Conservation (phyloP, 2,113 vertebrate species). For the Hemibagrus wyckioides region DNA sequence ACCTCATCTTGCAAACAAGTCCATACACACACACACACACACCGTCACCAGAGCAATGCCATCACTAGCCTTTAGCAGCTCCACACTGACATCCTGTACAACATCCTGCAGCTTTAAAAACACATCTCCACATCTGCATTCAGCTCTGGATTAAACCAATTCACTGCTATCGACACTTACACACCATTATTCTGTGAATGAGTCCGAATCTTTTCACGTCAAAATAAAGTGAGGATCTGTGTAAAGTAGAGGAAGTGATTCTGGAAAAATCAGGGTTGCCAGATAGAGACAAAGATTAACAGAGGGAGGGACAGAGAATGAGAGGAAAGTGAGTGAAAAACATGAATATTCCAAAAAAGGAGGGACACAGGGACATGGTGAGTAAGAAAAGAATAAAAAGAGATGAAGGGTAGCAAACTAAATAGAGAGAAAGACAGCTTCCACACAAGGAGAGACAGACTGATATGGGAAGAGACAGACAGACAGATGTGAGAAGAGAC, state of each 20-base stretch:
- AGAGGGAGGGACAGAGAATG: neutral
- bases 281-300: neutral
- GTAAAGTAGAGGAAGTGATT: neutral
- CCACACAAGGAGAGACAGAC: neutral
- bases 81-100: neutral
- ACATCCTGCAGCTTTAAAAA: neutral
- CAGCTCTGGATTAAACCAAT: too few species aligned
- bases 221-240: neutral
- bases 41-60: neutral
- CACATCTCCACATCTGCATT: neutral
- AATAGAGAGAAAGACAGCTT: neutral
- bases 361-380: neutral
- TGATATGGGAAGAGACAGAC: neutral
- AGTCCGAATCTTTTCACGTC: neutral
- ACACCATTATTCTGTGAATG: neutral
- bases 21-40: constrained; percentile 3
- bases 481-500: neutral
- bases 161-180: too few species aligned
- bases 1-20: constrained; percentile 19
- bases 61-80: neutral
- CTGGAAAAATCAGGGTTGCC: neutral
- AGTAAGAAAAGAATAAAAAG: neutral
- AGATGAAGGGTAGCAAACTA: too few species aligned
- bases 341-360: too few species aligned
- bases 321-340: neutral